These are phyloP conservation scores for Crotalus horridus DNA, from an alignment of 2,113 vertebrate species.

Conservation along the genomic window DNA sequence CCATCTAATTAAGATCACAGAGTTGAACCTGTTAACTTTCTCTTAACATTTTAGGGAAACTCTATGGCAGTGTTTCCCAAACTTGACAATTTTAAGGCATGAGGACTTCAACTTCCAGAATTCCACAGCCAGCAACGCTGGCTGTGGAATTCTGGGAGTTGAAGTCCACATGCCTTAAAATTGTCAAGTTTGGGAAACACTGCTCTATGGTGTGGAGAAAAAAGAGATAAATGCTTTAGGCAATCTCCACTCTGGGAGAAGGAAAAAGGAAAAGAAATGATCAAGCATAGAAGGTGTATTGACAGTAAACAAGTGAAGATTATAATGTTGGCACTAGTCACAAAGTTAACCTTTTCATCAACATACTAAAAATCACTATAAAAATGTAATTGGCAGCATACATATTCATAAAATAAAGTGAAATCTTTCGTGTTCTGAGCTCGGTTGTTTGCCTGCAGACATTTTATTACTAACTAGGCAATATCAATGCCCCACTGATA, in stretches of 20 bases:
- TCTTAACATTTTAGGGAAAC: neutral
- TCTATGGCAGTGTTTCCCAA: no score
- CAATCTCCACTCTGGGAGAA: neutral
- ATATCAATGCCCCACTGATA: neutral
- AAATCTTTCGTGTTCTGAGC: neutral
- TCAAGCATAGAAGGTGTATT: neutral
- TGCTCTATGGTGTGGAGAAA: neutral
- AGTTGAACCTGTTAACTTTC: neutral
- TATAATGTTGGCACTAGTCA: neutral
- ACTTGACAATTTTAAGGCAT: no score
- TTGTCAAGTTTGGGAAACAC: no score
- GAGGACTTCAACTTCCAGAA: no score
- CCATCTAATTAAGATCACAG: neutral
- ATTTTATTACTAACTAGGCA: neutral
- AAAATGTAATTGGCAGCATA: neutral
- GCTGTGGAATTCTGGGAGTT: no score
- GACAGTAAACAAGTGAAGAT: neutral
- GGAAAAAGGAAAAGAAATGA: neutral
- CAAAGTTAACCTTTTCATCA: neutral
- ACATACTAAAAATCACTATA: neutral
- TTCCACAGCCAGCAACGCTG: no score
- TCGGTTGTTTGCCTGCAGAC: neutral
- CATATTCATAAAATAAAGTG: neutral
- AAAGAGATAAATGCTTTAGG: neutral
- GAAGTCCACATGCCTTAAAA: no score